Evolutionary conservation across 2,797 vertebrate genomes (phyloP), one percentile per base, ranked within the genome.

Genomic region (Limosa lapponica): DNA sequence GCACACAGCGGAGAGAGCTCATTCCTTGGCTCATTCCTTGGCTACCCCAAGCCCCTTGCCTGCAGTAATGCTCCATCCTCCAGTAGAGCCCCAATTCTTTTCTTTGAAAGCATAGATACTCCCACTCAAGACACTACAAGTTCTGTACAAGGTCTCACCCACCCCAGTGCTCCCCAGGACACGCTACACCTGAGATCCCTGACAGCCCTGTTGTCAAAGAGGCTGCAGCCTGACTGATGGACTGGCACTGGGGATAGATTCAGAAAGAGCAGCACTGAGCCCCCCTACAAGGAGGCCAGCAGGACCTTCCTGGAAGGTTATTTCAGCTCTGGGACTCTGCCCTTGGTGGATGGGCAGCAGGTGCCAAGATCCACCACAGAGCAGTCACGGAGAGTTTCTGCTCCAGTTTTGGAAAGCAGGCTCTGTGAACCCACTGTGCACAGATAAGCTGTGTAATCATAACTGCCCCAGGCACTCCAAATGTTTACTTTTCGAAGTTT

Each of bases 401-500:
- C 27, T 58, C 43, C 34, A 9, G 36, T 39, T 82, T 48, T 78
- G 80, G 71, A 85, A 62, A 66, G 41, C 57, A 78, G 27, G 48
- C 62, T 66, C 48, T 17, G 2, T 24, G 43, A 36, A 32, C 55
- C 11, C 0, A 0, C 34, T 67, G 34, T 8, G 13, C 43, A 4
- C 1, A 49, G 79, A 58, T 78, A 71, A 90, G 30, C 72, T 78
- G 61, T 69, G 58, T 61, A 62, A 91, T 51, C 79, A 27, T 17
- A 78, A 51, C 59, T 28, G 15, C 70, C 41, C 1, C 1, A 55
- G 55, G 79, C 72, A 59, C 65, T 89, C 16, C 23, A 67, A 55
- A 27, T 79, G 65, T 96, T 96, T 87, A 64, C 48, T 90, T 96
- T 93, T 77, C 36, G 16, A n/a, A 70, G 86, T 73, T 66, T 59